These are phyloP conservation scores for Plectropomus leopardus DNA, from an alignment of 2,113 vertebrate genomes.

Conservation along the genomic window DNA sequence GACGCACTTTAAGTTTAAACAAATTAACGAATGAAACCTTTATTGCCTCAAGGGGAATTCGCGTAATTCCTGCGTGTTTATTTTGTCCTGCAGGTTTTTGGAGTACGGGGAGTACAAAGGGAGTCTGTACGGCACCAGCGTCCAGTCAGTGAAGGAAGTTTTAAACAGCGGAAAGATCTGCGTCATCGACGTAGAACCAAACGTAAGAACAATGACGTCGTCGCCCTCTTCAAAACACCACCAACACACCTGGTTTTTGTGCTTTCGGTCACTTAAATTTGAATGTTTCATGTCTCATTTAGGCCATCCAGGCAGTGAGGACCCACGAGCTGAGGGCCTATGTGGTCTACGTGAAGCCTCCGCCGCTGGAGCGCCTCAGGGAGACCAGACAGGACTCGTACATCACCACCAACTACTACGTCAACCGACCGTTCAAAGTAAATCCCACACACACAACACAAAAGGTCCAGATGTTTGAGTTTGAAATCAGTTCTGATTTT, in stretches of 20 bases:
- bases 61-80: neutral
- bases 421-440: constrained; percentile 91
- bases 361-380: constrained; percentile 87
- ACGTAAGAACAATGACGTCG: constrained; percentile 77
- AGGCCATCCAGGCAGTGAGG: constrained; percentile 91
- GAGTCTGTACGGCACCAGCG: constrained; percentile 93
- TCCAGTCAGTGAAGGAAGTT: constrained; percentile 88
- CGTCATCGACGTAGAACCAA: constrained; percentile 92
- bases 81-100: constrained; percentile 87
- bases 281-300: neutral
- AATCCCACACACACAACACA: neutral
- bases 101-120: constrained; percentile 94
- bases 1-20: too few species aligned
- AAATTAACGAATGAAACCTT: too few species aligned
- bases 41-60: too few species aligned
- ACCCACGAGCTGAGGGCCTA: constrained; percentile 92
- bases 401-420: constrained; percentile 92
- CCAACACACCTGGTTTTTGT: neutral
- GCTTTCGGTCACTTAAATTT: neutral
- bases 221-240: neutral
- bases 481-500: neutral
- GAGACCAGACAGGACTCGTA: constrained; percentile 89
- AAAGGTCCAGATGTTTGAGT: neutral
- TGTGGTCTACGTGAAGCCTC: constrained; percentile 95
- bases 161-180: constrained; percentile 91